Evolutionary conservation across 2,113 vertebrate genomes (phyloP).

Genomic region (Poeciliopsis retropinna): DNA sequence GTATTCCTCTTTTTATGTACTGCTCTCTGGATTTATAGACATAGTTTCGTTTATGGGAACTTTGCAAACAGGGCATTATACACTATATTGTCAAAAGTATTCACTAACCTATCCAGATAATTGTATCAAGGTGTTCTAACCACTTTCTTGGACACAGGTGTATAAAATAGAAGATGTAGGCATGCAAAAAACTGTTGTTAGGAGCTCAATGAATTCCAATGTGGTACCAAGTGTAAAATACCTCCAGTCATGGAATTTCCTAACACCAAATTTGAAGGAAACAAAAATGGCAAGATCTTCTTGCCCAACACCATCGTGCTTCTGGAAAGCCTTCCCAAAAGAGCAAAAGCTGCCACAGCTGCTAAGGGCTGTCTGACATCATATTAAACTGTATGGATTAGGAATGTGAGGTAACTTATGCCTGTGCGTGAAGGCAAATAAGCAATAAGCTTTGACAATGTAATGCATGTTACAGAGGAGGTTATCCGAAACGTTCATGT

Average conservation of each 20-base stretch:
- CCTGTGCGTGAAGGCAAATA: neutral
- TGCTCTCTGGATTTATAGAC: slow-evolving; percentile 64
- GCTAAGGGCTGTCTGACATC: neutral
- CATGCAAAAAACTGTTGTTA: too few species aligned
- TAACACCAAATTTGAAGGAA: neutral
- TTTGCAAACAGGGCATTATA: slow-evolving; percentile 60
- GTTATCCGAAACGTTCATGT: slow-evolving; percentile 43
- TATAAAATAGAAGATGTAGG: neutral
- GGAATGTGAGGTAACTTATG: neutral
- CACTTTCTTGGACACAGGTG: neutral
- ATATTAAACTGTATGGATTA: neutral
- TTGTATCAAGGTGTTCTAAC: neutral
- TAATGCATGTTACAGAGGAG: slow-evolving; percentile 59
- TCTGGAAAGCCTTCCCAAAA: neutral
- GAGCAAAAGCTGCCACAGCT: neutral
- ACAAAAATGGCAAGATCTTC: neutral
- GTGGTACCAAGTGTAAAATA: neutral
- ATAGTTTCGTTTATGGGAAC: slow-evolving; percentile 68
- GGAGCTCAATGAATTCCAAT: too few species aligned
- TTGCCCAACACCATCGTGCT: neutral
- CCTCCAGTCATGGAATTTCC: neutral
- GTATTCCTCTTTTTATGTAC: slow-evolving; percentile 65
- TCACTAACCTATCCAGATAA: neutral
- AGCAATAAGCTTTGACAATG: neutral
- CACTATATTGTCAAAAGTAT: slow-evolving; percentile 34